Base-by-base conservation (phyloP, 2,113 vertebrate species). In the Ochotona curzoniae region DNA sequence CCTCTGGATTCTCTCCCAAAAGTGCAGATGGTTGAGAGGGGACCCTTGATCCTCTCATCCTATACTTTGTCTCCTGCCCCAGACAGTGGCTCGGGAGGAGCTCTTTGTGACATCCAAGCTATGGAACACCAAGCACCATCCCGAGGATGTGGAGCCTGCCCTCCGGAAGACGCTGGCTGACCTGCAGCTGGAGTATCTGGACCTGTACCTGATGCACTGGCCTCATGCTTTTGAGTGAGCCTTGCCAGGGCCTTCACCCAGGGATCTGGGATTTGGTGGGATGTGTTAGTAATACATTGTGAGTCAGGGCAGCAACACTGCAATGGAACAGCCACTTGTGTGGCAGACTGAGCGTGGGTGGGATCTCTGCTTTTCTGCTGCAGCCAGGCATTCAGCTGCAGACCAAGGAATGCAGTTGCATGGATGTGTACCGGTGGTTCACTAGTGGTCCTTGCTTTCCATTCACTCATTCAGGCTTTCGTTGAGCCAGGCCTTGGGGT, bases 191-290 rank as follows among this genome's bases (percentile, higher is more conserved):
- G 98, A 99, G 90, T 99, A 99, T 94, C 97, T 99, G 97, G 99
- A 99, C 95, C 98, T 99, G 78, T 99, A 99, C 97, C 98, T 99
- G 96, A 99, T 99, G 97, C 99, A 99, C 96, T 99, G 99, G 99
- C 99, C 99, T 87, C 94, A 99, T 6, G 99, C 98, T 86, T 99
- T 99, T 95, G 98, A 99, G 99, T 99, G 97, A 99, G 98, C 93
- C 73, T 91, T 92, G 44, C 76, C 28, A 63, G 49, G 11, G 20
- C 80, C 54, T 81, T 91, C 25, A 32, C 18, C 2, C 1, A 79
- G 83, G 63, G 91, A 95, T 75, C 18, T 8, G 74, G 79, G 21
- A 1, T 20, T 82, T 25, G 32, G 12, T 66, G 3, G 30, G 61
- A 84, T 18, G 2, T 74, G 18, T 76, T 86, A 47, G 30, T 76